These are phyloP conservation scores for Enteromius argenteus DNA, from an alignment of 2,797 vertebrate species.

Conservation along the genomic window DNA sequence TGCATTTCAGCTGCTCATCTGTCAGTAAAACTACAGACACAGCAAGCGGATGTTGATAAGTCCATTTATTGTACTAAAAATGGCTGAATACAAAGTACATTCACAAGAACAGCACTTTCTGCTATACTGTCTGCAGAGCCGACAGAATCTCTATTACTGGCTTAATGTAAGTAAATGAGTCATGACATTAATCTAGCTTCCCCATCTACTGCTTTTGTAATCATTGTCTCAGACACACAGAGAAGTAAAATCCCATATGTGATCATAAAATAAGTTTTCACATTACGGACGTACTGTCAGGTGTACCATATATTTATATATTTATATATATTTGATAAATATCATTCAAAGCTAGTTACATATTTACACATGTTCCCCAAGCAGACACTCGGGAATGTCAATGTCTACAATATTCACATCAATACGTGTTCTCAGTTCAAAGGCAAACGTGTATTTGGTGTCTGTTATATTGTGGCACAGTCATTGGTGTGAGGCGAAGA, in stretches of 20 bases:
- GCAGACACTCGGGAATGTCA: slow-evolving; percentile 15
- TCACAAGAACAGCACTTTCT: slow-evolving; percentile 74
- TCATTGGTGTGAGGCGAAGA: slow-evolving; percentile 24
- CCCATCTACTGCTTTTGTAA: slow-evolving; percentile 41
- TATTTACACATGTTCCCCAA: slow-evolving; percentile 61
- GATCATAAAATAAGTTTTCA: slow-evolving; percentile 60
- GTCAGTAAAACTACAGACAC: slow-evolving; percentile 36
- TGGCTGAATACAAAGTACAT: slow-evolving; percentile 83
- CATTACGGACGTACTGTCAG: slow-evolving; percentile 67
- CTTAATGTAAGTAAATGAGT: slow-evolving; percentile 54
- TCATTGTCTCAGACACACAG: slow-evolving; percentile 51
- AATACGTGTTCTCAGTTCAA: slow-evolving; percentile 31
- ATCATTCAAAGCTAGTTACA: slow-evolving; percentile 65
- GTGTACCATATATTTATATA: slow-evolving; percentile 67
- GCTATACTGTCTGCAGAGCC: slow-evolving; percentile 50
- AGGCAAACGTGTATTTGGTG: slow-evolving; percentile 43
- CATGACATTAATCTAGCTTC: slow-evolving; percentile 42
- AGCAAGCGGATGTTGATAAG: slow-evolving; percentile 57
- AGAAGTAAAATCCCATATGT: slow-evolving; percentile 50
- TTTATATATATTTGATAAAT: slow-evolving; percentile 66
- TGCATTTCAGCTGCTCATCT: slow-evolving; percentile 4
- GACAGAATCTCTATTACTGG: slow-evolving; percentile 58
- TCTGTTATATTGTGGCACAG: slow-evolving; percentile 21
- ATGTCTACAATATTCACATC: slow-evolving; percentile 44
- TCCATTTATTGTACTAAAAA: slow-evolving; percentile 82